Evolutionary conservation across 2,113 vertebrate species (phyloP).

Genomic region (Nasalis larvatus): DNA sequence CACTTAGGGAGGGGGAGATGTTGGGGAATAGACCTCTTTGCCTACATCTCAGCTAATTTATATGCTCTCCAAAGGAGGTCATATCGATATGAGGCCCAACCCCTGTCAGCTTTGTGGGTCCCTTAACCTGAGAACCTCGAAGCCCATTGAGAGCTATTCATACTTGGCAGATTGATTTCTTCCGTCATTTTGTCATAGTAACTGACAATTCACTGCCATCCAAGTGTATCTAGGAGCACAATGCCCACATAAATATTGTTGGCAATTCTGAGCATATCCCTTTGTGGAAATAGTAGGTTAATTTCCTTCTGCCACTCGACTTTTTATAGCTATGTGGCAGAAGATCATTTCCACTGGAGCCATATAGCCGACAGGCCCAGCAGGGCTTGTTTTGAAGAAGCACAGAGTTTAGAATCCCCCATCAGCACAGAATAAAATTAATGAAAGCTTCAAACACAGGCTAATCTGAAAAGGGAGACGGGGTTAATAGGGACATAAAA

Average conservation of each 20-base stretch:
- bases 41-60: conserved; percentile 83
- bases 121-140: conserved; percentile 83
- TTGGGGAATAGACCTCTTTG: neutral
- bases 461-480: neutral
- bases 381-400: conserved; percentile 49
- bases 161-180: conserved; percentile 88
- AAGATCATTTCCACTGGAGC: conserved; percentile 80
- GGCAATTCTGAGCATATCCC: conserved; percentile 82
- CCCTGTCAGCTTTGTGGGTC: conserved; percentile 82
- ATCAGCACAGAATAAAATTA: conserved; percentile 43
- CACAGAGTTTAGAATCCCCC: conserved; percentile 63
- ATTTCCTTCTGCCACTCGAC: conserved; percentile 82
- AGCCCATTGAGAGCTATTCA: conserved; percentile 84
- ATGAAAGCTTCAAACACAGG: conserved; percentile 55
- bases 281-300: conserved; percentile 81
- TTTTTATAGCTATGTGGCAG: conserved; percentile 80
- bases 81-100: conserved; percentile 84
- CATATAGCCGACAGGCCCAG: conserved; percentile 60
- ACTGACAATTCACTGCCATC: conserved; percentile 86
- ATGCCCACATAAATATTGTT: conserved; percentile 88
- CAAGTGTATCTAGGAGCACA: conserved; percentile 86
- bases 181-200: conserved; percentile 81
- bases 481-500: neutral
- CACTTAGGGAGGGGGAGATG: neutral
- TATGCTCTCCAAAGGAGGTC: conserved; percentile 84